Conservation (phyloP, 2,888 invertebrate genomes). For the Athalia circularis region DNA sequence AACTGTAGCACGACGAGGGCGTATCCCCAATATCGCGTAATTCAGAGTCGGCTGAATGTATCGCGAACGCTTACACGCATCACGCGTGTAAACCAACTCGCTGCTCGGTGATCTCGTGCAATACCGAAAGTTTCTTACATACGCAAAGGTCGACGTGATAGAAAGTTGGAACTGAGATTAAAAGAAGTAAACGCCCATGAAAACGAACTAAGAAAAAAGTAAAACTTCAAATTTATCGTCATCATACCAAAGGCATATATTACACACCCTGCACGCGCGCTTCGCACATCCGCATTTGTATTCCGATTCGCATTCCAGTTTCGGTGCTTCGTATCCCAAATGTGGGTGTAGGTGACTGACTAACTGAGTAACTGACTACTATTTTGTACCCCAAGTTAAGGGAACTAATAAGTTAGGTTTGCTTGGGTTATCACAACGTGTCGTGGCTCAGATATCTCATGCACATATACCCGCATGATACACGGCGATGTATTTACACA, state of each 20-base stretch:
- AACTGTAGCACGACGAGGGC: too few species aligned
- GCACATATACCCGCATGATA: constrained; percentile 24
- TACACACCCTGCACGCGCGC: background rate
- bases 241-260: background rate
- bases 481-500: constrained; percentile 33
- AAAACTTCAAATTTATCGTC: background rate
- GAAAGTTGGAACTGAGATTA: constrained; percentile 15
- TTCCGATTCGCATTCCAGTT: constrained; percentile 1
- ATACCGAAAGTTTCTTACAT: constrained; percentile 3
- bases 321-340: background rate
- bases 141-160: background rate
- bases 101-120: background rate
- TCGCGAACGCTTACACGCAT: too few species aligned
- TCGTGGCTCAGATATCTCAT: constrained; percentile 15
- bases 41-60: too few species aligned
- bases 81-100: too few species aligned
- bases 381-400: constrained; percentile 56
- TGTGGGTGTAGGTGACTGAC: constrained; percentile 8
- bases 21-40: too few species aligned
- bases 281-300: constrained; percentile 15
- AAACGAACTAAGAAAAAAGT: background rate
- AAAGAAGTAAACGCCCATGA: background rate
- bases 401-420: constrained; percentile 62
- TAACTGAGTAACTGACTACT: constrained; percentile 48
- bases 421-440: constrained; percentile 49